phyloP scores from a whole-genome alignment of 2,113 vertebrate species.

The Ardeotis arabs region DNA sequence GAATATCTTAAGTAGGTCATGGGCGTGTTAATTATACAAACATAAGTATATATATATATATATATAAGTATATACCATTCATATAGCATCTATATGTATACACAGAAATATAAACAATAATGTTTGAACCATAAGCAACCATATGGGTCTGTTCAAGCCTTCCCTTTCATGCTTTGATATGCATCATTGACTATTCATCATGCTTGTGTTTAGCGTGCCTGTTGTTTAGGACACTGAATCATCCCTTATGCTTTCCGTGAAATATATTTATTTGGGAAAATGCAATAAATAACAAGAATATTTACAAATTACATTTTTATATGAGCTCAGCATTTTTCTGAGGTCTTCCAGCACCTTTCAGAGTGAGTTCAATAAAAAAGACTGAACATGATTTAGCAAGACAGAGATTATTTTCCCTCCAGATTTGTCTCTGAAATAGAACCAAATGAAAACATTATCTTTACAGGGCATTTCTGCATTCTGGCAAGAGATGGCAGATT shows the following conservation, averaged over 20 bases:
- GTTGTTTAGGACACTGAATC: not conserved
- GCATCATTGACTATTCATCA: not conserved
- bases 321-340: not conserved
- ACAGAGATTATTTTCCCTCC: not conserved
- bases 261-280: not conserved
- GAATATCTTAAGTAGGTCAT: not conserved
- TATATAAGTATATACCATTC: not conserved
- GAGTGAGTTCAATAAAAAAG: not conserved
- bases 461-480: not conserved
- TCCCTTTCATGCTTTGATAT: not conserved
- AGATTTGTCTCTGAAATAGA: not conserved
- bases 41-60: not conserved
- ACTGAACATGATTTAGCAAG: not conserved
- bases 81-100: not conserved
- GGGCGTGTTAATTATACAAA: not conserved
- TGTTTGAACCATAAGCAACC: not conserved
- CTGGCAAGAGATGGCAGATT: not conserved
- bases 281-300: not conserved
- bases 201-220: not conserved
- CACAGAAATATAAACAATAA: not conserved
- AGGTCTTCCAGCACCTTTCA: not conserved
- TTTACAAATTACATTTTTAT: not conserved
- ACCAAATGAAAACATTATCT: not conserved
- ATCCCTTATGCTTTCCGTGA: not conserved
- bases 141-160: not conserved